Percentiles rank a stretch among this genome's conserved stretches.
Conservation (phyloP, 2,797 vertebrate species). For the Onychomys arenicola region DNA sequence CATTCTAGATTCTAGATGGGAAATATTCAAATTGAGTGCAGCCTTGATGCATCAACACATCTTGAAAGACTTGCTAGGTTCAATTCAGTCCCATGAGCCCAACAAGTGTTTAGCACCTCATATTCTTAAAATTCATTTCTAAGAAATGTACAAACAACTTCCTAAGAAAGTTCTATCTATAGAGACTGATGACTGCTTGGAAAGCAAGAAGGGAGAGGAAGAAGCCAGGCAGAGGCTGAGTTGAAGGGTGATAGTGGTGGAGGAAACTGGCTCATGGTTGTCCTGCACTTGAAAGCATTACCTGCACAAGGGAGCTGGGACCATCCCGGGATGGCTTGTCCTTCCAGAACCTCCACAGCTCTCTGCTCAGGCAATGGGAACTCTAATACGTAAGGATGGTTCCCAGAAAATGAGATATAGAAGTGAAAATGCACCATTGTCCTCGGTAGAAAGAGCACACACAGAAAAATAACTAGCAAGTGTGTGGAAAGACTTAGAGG, state of each 20-base stretch:
- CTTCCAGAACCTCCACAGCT: not conserved
- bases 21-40: not conserved
- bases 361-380: not conserved
- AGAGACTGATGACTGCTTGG: not conserved
- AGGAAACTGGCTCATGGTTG: not conserved
- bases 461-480: not conserved
- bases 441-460: not conserved
- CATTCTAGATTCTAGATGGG: not conserved
- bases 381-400: not conserved
- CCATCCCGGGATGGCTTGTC: no score
- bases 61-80: slow-evolving; percentile 35
- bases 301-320: not conserved
- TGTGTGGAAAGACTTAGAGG: not conserved
- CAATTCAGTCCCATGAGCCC: not conserved
- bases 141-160: slow-evolving; percentile 11
- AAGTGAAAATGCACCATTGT: not conserved
- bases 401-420: not conserved
- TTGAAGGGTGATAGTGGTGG: not conserved
- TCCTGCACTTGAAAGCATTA: not conserved
- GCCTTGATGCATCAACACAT: not conserved
- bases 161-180: not conserved
- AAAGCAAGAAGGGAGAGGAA: no score
- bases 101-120: slow-evolving; percentile 6
- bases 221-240: not conserved
- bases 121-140: slow-evolving; percentile 32